Base-by-base conservation (phyloP, 2,797 vertebrate species). In the Spea hammondii region DNA sequence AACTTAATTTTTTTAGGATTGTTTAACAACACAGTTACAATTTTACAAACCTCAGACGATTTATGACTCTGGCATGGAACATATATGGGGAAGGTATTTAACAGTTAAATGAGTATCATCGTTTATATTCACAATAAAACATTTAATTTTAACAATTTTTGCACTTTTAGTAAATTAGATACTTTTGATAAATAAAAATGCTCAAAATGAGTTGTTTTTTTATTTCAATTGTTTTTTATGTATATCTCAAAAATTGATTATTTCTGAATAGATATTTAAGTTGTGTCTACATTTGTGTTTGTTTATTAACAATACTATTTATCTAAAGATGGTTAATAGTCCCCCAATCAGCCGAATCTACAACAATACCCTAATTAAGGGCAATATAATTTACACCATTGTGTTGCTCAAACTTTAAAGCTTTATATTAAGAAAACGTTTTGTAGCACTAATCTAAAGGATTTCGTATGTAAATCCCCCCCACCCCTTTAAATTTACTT, bases 331-430 rank as follows among this genome's bases (percentile, higher is more conserved):
- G 7, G 49, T 55, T 55, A 54, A 70, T 65, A 64, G 44, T 11
- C 9, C 68, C 6, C 9, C 14, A 48, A 76, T 66, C 44, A 66
- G 45, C 51, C 32, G 14, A 70, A 12, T 55, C 49, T 64, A 55
- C 59, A 13, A 74, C 72, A 70, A 80, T 80, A 44, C 51, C 68
- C 73, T 65, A 45, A 76, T 76, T 67, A 71, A 51, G n/a, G 47
- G 64, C 17, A 57, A 65, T 46, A 66, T 65, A 80, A 45, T 73
- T 59, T 44, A 11, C 4, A 8, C 73, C 8, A 76, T 80, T 80
- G 79, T 80, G 14, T 70, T 8, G 5, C 9, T 67, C 5, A 70
- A 47, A 44, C 68, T 8, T 64, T 12, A 14, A 74, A 51, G 62
- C 44, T 8, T 75, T 13, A 8, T 50, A 60, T 51, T 75, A 46